Percentiles rank a stretch among this genome's conserved stretches.
phyloP scores from a whole-genome alignment of 2,797 vertebrate species.

The Eulemur mongoz region DNA sequence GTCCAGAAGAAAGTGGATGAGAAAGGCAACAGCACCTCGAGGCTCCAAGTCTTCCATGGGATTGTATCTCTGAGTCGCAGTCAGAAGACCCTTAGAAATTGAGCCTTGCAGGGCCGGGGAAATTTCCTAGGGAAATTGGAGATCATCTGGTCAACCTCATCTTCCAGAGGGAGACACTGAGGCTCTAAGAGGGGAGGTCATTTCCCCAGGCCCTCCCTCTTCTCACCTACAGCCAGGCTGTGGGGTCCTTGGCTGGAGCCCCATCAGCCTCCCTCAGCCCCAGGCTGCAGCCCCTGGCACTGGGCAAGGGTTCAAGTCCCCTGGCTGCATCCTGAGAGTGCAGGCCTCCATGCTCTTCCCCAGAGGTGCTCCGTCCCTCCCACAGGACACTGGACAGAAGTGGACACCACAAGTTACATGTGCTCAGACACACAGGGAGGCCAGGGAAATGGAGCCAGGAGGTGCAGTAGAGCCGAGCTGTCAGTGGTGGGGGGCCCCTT shows the following conservation, averaged over 20 bases:
- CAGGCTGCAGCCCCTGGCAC: rapidly evolving
- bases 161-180: not conserved
- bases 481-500: not conserved
- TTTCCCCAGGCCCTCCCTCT: not conserved
- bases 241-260: not conserved
- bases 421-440: not conserved
- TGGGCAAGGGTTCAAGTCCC: not conserved
- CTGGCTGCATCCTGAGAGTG: not conserved
- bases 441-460: rapidly evolving
- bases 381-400: rapidly evolving
- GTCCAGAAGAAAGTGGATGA: not conserved
- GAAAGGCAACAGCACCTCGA: not conserved
- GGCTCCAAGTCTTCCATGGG: not conserved
- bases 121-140: not conserved
- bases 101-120: rapidly evolving
- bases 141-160: not conserved
- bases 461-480: not conserved
- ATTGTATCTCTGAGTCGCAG: not conserved
- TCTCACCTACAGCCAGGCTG: not conserved
- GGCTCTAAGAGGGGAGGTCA: not conserved
- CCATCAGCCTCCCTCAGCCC: rapidly evolving
- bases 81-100: not conserved
- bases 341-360: not conserved
- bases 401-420: not conserved
- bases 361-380: not conserved